These are phyloP conservation scores for Philantomba maxwellii DNA, from an alignment of 2,113 vertebrate genomes.

Conservation along the genomic window DNA sequence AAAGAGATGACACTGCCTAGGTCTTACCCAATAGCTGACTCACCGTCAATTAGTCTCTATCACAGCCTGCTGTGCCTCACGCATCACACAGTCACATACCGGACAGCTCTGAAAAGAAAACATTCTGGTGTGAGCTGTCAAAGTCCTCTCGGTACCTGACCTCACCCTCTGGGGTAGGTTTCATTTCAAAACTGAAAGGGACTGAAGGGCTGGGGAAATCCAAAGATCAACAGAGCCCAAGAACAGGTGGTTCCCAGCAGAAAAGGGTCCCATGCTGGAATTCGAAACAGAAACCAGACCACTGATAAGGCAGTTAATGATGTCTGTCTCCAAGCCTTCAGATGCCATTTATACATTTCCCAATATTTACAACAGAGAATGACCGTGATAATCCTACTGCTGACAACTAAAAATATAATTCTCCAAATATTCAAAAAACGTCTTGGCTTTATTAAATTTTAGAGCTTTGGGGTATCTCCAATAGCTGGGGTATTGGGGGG, in stretches of 20 bases:
- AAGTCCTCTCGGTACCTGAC: constrained; percentile 55
- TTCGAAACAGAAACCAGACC: constrained; percentile 70
- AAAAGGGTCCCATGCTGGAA: constrained; percentile 35
- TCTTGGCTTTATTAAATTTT: constrained; percentile 26
- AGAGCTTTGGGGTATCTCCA: not conserved
- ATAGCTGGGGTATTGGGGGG: not conserved
- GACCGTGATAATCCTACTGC: constrained; percentile 19
- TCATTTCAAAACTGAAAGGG: constrained; percentile 71
- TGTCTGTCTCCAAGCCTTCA: constrained; percentile 52
- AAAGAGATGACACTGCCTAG: constrained; percentile 14
- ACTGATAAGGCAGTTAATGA: constrained; percentile 66
- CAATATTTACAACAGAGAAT: constrained; percentile 47
- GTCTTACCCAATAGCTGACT: constrained; percentile 53
- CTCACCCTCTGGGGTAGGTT: constrained; percentile 42
- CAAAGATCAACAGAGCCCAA: constrained; percentile 52
- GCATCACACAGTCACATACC: constrained; percentile 37
- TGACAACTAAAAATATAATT: constrained; percentile 33
- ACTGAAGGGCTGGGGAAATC: constrained; percentile 60
- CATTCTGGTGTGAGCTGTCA: constrained; percentile 53
- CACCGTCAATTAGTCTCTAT: constrained; percentile 46
- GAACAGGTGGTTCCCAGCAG: constrained; percentile 61
- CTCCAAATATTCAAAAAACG: not conserved
- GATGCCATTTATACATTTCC: constrained; percentile 30
- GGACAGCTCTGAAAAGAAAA: constrained; percentile 37
- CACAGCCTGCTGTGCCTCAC: constrained; percentile 1